Percentiles rank a stretch among this genome's conserved stretches.
Evolutionary conservation across 1,140 invertebrate genomes (phyloP).

Genomic region (Scaptomyza graminum): DNA sequence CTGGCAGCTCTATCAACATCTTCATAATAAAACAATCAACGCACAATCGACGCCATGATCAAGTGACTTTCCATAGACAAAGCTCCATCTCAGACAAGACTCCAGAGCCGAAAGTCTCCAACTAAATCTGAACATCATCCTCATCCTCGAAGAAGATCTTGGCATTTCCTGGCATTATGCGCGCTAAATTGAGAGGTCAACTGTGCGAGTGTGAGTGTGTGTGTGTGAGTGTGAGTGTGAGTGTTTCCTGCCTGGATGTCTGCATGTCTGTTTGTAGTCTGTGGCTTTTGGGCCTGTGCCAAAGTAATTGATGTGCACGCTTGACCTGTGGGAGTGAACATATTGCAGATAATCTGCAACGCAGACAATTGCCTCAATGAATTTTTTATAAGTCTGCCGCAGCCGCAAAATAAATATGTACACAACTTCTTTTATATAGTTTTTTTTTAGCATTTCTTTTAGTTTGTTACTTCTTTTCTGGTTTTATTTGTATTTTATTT

Average conservation of each 20-base stretch:
- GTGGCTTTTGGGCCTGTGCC: conserved; percentile 75
- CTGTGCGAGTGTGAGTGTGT: conserved; percentile 48
- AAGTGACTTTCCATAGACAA: conserved; percentile 77
- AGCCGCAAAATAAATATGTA: conserved; percentile 38
- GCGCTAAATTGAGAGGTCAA: conserved; percentile 80
- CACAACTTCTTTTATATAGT: conserved; percentile 15
- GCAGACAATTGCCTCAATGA: conserved; percentile 82
- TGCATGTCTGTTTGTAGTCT: conserved; percentile 26
- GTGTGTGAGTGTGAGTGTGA: conserved; percentile 13
- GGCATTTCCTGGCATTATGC: conserved; percentile 80
- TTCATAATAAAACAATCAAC: conserved; percentile 82
- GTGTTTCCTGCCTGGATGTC: conserved; percentile 39
- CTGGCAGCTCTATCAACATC: conserved; percentile 68
- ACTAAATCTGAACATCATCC: conserved; percentile 7
- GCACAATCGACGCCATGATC: conserved; percentile 76
- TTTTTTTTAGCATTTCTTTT: too few relatives aligned
- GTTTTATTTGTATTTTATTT: background rate
- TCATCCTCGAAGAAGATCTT: conserved; percentile 47
- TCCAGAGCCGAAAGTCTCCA: conserved; percentile 11
- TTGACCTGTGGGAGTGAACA: conserved; percentile 84
- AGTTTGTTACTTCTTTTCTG: conserved; percentile 8
- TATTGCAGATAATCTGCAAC: conserved; percentile 83
- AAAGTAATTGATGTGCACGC: conserved; percentile 84
- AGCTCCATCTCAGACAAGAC: conserved; percentile 27
- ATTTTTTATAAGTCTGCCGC: conserved; percentile 75